A percentile compares a stretch with the other conserved stretches of the same genome.
Evolutionary conservation across 2,797 vertebrate genomes (phyloP).

Genomic region (Dryobates pubescens): DNA sequence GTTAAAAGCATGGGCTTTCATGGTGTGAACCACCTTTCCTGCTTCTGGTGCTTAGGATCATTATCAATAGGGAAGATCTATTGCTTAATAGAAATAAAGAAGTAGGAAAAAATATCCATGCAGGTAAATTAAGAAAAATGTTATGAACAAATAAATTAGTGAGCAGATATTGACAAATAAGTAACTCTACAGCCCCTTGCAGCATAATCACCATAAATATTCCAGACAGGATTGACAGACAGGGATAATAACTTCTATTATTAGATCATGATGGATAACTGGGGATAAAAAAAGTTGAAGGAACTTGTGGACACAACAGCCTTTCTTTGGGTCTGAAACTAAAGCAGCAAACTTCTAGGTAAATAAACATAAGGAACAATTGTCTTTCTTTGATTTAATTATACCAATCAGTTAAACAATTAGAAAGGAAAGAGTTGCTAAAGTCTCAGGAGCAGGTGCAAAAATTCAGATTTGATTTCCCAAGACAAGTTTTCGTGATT

Average conservation of each 20-base stretch:
- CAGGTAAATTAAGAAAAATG: conserved; percentile 11
- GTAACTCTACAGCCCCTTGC: not conserved
- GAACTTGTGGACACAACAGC: not conserved
- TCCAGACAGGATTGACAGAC: not conserved
- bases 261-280: not conserved
- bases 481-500: conserved; percentile 5
- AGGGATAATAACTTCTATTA: not conserved
- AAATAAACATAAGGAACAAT: not conserved
- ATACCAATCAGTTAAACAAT: not conserved
- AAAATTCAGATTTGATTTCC: conserved; percentile 43
- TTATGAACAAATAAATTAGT: conserved; percentile 17
- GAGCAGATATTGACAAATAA: conserved; percentile 32
- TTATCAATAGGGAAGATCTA: not conserved
- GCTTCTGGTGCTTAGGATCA: not conserved
- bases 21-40: not conserved
- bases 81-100: not conserved
- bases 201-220: conserved; percentile 15
- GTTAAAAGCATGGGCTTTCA: not conserved
- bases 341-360: not conserved
- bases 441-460: conserved; percentile 38
- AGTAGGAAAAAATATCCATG: not conserved
- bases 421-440: not conserved
- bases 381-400: conserved; percentile 15
- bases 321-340: not conserved
- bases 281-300: not conserved